Evolutionary conservation across 1,140 invertebrate species (phyloP).

Genomic region (Anoplophora glabripennis): DNA sequence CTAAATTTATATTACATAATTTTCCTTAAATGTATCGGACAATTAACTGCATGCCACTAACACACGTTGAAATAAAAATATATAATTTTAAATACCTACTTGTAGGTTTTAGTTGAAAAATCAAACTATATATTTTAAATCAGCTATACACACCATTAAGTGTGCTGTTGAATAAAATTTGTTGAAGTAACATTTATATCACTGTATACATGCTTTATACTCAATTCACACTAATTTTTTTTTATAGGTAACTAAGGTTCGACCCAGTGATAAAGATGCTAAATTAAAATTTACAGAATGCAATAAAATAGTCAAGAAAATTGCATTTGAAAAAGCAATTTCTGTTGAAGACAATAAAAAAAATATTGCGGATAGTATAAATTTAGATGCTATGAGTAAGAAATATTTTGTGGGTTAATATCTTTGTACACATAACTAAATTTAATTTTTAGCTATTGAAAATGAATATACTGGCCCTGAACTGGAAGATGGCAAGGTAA

Average conservation of each 20-base stretch:
- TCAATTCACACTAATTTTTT: conserved; percentile 2
- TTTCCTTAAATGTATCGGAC: no score
- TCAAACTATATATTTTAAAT: no score
- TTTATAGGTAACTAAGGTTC: conserved; percentile 77
- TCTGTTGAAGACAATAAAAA: conserved; percentile 86
- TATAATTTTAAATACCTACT: no score
- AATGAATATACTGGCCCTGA: conserved; percentile 90
- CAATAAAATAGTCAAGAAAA: conserved; percentile 91
- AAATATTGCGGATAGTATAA: conserved; percentile 80
- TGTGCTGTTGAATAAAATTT: no score
- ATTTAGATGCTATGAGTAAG: conserved; percentile 89
- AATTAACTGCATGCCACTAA: no score
- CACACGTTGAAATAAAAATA: no score
- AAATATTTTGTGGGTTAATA: conserved; percentile 31
- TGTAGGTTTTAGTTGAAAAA: no score
- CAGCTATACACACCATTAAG: no score
- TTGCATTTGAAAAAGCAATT: conserved; percentile 97
- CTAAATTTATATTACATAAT: no score
- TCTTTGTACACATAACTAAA: conserved; percentile 20
- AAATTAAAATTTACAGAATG: conserved; percentile 92
- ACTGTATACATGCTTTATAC: no score
- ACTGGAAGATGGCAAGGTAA: conserved; percentile 86
- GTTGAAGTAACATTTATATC: no score
- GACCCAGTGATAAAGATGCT: conserved; percentile 93
- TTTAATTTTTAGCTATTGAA: conserved; percentile 75